Conservation (phyloP, 2,888 invertebrate species). For the Eubasilissa splendida region DNA sequence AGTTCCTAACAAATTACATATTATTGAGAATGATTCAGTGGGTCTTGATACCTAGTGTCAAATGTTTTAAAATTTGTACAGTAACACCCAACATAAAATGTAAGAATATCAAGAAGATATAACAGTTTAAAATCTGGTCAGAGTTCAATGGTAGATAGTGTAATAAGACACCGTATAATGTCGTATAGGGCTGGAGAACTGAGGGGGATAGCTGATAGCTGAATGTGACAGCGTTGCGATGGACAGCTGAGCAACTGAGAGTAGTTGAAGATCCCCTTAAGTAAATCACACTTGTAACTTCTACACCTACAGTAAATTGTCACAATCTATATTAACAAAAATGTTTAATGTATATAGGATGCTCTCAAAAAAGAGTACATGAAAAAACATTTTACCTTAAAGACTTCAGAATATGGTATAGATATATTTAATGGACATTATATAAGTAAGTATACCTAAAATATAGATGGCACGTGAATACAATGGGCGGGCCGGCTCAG, state of each 20-base stretch:
- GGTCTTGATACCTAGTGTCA: too few relatives aligned
- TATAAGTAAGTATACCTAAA: slow-evolving; percentile 74
- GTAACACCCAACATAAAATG: too few relatives aligned
- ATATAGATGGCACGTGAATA: slow-evolving; percentile 75
- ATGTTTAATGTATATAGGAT: slow-evolving; percentile 69
- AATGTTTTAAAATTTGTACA: too few relatives aligned
- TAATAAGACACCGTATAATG: too few relatives aligned
- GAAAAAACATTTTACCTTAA: slow-evolving; percentile 72
- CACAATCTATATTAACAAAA: slow-evolving; percentile 63
- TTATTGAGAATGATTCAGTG: too few relatives aligned
- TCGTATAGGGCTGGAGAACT: too few relatives aligned
- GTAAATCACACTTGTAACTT: slow-evolving; percentile 48
- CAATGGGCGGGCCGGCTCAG: slow-evolving; percentile 64
- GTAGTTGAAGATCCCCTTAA: slow-evolving; percentile 29
- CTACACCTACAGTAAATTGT: slow-evolving; percentile 59
- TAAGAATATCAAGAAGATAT: too few relatives aligned
- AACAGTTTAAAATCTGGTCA: too few relatives aligned
- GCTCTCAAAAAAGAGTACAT: slow-evolving; percentile 76
- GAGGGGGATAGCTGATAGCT: too few relatives aligned
- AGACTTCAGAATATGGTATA: slow-evolving; percentile 75
- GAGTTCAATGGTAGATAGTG: too few relatives aligned
- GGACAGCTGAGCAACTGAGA: slow-evolving; percentile 2
- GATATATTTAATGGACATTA: slow-evolving; percentile 74
- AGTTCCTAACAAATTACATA: too few relatives aligned
- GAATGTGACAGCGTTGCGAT: too few relatives aligned